Evolutionary conservation across 2,797 vertebrate genomes (phyloP), one percentile per base, ranked within the genome.

Genomic region (Sebastes matsubarae): DNA sequence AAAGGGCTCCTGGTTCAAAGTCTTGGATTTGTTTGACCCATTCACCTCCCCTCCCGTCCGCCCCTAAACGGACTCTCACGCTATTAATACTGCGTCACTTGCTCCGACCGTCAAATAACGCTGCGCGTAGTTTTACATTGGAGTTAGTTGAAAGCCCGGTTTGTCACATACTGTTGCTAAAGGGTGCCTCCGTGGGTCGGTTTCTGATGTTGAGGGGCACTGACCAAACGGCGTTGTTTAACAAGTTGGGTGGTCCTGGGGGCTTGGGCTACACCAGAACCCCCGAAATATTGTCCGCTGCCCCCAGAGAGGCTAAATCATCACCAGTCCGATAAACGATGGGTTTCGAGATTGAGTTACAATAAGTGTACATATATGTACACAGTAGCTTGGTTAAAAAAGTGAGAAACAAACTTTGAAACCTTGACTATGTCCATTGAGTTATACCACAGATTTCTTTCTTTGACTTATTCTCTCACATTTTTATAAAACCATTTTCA

Each of bases 401-500:
- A 83, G 68, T 76, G 34, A 1, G 20, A 77, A 69, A 67, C 14
- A 68, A 83, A 82, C 66, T 79, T 74, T 68, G 6, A 46, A 80
- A 72, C 24, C 22, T 22, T 10, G 24, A 10, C n/a, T 24, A 20
- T 59, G 18, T 38, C 57, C 36, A 55, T 10, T 52, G 46, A 82
- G 34, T 25, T 32, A 34, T 22, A 68, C 14, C 64, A 52, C 68
- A 36, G 2, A 75, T 58, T 54, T 36, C 8, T 71, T 82, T 76
- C 57, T 85, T 80, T 77, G 76, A 59, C n/a, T 18, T n/a, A 38
- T 58, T 60, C 42, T 54, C 69, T 80, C 75, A 75, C 55, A 20
- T 75, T 65, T 75, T 78, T 70, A 75, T 69, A 50, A 77, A 73
- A 69, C 12, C 4, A 8, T 71, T 76, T 81, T 73, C 54, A 79